phyloP scores from a whole-genome alignment of 2,888 invertebrate species.

The Xiphydria camelus region DNA sequence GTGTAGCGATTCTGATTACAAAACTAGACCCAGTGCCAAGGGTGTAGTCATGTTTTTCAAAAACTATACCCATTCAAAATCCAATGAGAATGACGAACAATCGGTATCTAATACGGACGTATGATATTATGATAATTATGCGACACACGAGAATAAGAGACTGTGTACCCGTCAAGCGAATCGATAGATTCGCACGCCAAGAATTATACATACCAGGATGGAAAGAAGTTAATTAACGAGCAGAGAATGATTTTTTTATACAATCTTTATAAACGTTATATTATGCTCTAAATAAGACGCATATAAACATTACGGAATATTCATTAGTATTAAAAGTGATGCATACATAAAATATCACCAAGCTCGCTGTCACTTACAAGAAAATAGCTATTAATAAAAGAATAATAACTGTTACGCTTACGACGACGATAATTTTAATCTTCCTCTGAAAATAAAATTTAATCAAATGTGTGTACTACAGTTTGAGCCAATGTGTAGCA shows the following conservation, averaged over 20 bases:
- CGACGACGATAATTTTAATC: slow-evolving; percentile 48
- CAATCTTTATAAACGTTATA: not conserved
- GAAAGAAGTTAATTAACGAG: too few species aligned
- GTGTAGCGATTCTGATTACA: slow-evolving; percentile 68
- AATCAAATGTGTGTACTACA: slow-evolving; percentile 4
- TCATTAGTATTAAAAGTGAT: too few species aligned
- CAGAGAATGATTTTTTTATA: slow-evolving; percentile 8
- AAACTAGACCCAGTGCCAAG: slow-evolving; percentile 65
- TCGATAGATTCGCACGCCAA: too few species aligned
- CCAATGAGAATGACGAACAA: not conserved
- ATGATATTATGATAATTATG: slow-evolving; percentile 12
- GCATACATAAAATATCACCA: too few species aligned
- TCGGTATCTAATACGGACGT: slow-evolving; percentile 5
- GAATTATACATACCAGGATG: too few species aligned
- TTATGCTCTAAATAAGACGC: too few species aligned
- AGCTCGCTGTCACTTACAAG: too few species aligned
- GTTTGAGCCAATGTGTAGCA: too few species aligned
- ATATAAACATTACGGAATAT: too few species aligned
- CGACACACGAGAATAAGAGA: too few species aligned
- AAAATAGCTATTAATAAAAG: slow-evolving; percentile 46
- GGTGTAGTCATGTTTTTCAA: slow-evolving; percentile 60
- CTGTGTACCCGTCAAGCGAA: too few species aligned
- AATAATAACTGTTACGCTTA: slow-evolving; percentile 44
- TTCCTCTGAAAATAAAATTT: slow-evolving; percentile 55
- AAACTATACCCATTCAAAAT: slow-evolving; percentile 40